Conservation (phyloP, 2,888 invertebrate genomes). For the Meganola albula region DNA sequence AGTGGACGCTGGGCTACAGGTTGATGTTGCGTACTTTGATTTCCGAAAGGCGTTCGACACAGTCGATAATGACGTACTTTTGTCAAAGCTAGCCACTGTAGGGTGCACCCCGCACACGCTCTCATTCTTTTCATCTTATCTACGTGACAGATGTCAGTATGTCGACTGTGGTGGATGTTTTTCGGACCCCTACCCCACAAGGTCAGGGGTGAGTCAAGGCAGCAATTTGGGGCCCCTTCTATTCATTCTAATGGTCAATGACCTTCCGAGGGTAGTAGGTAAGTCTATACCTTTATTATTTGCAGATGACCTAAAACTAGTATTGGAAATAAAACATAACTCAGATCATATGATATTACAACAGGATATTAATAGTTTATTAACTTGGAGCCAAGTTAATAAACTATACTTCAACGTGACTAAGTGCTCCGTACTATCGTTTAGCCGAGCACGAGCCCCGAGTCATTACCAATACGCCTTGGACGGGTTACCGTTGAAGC, state of each 20-base stretch:
- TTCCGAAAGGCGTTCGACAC: conserved; percentile 6
- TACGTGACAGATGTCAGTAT: conserved; percentile 3
- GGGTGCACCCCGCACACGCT: conserved; percentile 3
- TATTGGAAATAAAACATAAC: not conserved
- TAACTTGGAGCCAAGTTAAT: not conserved
- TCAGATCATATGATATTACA: not conserved
- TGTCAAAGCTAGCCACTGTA: not conserved
- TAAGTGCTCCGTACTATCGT: conserved; percentile 1
- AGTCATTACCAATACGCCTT: conserved; percentile 1
- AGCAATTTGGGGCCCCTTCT: conserved; percentile 2
- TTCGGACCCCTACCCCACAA: conserved; percentile 2
- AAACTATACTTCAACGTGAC: conserved; percentile 1
- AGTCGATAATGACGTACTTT: no score
- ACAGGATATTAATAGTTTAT: not conserved
- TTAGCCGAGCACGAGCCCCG: not conserved
- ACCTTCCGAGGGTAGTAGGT: not conserved
- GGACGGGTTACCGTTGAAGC: not conserved
- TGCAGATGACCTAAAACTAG: conserved; percentile 7
- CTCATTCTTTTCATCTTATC: conserved; percentile 3
- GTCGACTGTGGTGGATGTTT: conserved; percentile 4
- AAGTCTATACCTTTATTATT: conserved; percentile 1
- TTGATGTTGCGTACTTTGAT: conserved; percentile 7
- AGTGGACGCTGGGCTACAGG: conserved; percentile 1
- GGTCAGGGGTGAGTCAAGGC: conserved; percentile 4
- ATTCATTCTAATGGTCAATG: conserved; percentile 5